A percentile compares a stretch with the other conserved stretches of the same genome.
Evolutionary conservation across 2,113 vertebrate genomes (phyloP).

Genomic region (Prinia subflava): DNA sequence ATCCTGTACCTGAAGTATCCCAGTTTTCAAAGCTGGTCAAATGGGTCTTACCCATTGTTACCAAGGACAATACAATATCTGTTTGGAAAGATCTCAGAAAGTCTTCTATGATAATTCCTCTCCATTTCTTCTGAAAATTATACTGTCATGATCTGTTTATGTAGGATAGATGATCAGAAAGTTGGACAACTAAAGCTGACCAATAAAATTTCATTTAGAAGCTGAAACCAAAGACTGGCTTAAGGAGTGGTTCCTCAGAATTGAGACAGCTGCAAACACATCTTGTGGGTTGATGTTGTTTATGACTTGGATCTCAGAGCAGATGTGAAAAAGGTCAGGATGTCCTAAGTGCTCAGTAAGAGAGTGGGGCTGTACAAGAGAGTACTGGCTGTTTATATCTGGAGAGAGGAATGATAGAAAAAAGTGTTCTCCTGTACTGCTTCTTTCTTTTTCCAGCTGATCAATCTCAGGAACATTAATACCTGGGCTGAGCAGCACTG

Average conservation of each 20-base stretch:
- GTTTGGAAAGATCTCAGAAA: background rate
- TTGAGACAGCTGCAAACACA: background rate
- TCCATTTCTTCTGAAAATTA: background rate
- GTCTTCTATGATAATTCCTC: background rate
- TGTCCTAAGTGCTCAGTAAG: background rate
- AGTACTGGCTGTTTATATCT: background rate
- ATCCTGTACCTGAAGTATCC: background rate
- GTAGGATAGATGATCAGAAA: background rate
- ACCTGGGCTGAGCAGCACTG: background rate
- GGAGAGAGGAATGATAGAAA: background rate
- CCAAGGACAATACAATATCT: background rate
- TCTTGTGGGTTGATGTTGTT: background rate
- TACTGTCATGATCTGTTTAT: background rate
- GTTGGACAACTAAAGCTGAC: background rate
- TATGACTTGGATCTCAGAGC: background rate
- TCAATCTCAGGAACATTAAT: background rate
- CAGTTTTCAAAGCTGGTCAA: background rate
- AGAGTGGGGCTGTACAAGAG: background rate
- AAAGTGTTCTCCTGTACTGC: background rate
- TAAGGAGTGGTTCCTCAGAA: background rate
- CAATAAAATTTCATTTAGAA: background rate
- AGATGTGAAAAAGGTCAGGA: background rate
- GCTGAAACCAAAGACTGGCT: background rate
- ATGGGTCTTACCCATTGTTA: background rate
- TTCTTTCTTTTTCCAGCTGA: background rate